Percentiles rank a stretch among this genome's conserved stretches.
phyloP scores from a whole-genome alignment of 30 jellyfish, hydroid and myxozoan species.

The Haliclystus octoradiatus region DNA sequence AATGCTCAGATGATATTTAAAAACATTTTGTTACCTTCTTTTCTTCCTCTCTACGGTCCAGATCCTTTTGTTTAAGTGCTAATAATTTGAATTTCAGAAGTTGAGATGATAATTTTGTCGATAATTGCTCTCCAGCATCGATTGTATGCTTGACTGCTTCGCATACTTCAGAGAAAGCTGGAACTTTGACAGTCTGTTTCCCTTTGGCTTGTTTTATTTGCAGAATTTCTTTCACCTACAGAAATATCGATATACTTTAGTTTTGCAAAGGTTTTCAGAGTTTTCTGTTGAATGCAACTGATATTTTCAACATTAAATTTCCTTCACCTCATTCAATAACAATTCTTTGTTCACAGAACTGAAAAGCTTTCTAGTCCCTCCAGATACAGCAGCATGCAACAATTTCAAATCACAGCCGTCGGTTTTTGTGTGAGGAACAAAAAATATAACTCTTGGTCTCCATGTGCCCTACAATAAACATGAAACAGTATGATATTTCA shows the following conservation, averaged over 20 bases:
- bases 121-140: conserved; percentile 62
- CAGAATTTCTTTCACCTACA: conserved; percentile 57
- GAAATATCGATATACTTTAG: background rate
- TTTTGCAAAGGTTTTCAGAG: background rate
- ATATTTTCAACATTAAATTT: too few species aligned
- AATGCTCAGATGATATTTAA: too few species aligned
- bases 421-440: conserved; percentile 25
- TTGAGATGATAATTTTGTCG: conserved; percentile 45
- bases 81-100: conserved; percentile 68
- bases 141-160: conserved; percentile 40
- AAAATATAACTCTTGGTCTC: conserved; percentile 47
- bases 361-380: conserved; percentile 56
- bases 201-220: conserved; percentile 62
- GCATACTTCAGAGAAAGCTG: conserved; percentile 66
- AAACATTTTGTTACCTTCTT: conserved; percentile 76
- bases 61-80: conserved; percentile 56
- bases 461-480: conserved; percentile 50
- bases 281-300: background rate
- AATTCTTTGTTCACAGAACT: conserved; percentile 57
- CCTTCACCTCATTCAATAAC: conserved; percentile 69
- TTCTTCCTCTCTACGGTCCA: conserved; percentile 63
- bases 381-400: conserved; percentile 37
- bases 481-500: background rate
- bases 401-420: conserved; percentile 20
- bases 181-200: conserved; percentile 41